Conservation (phyloP, 2,113 vertebrate species). For the Chiloscyllium plagiosum region DNA sequence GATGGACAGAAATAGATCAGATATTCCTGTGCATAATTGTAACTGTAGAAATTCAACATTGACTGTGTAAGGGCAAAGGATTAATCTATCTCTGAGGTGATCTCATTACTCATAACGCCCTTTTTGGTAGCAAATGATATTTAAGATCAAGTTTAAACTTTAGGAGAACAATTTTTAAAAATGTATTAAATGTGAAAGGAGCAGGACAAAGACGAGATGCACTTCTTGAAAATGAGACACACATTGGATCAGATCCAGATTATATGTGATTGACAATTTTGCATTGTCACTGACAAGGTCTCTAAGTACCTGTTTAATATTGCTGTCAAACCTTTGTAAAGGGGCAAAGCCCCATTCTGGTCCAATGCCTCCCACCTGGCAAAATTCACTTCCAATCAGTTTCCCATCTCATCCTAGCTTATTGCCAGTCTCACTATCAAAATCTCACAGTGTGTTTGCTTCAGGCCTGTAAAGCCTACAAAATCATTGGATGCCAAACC, state of each 20-base stretch:
- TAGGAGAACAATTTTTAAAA: neutral
- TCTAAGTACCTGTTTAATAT: neutral
- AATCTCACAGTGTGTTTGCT: neutral
- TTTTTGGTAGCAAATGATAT: neutral
- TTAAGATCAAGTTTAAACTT: neutral
- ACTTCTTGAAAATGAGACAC: neutral
- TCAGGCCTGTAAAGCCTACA: slow-evolving; percentile 25
- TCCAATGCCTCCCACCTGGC: neutral
- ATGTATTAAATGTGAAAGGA: neutral
- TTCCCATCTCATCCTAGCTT: neutral
- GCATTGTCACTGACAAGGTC: neutral
- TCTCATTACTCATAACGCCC: neutral
- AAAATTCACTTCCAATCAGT: slow-evolving; percentile 11
- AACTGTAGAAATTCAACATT: neutral
- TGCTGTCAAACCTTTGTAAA: neutral
- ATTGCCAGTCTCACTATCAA: neutral
- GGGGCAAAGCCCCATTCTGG: neutral
- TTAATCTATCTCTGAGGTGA: neutral
- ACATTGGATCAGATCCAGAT: neutral
- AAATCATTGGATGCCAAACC: slow-evolving; percentile 10
- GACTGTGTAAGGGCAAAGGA: neutral
- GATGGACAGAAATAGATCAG: neutral
- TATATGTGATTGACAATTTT: neutral
- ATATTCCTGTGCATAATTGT: neutral
- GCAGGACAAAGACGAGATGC: neutral